Evolutionary conservation across 2,797 vertebrate species (phyloP), one percentile per base, ranked within the genome.

Genomic region (Cuniculus paca): DNA sequence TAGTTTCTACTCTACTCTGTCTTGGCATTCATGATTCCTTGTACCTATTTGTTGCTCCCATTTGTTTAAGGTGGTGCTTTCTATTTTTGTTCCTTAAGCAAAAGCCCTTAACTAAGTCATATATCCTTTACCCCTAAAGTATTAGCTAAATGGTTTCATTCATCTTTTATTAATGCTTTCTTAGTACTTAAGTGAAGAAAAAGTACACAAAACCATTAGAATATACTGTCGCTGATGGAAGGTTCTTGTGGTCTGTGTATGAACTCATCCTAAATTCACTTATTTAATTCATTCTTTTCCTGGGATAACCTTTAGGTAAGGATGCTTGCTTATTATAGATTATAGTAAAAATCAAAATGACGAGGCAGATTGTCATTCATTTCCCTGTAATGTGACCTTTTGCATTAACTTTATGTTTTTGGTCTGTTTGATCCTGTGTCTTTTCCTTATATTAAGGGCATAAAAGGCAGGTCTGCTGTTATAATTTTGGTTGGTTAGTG

Each of bases 211-310:
- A 81, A 52, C 75, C 8, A 22, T 82, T 85, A 52, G 52, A 31
- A 65, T 45, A 20, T 13, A 11, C 36, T 81, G 26, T 78, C 28
- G 9, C 17, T 80, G 36, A 39, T 52, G 42, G 58, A 72, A 80
- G 28, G 1, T 48, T 84, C 4, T 92, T 79, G 26, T n/a, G 16
- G 31, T 42, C 42, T 75, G 17, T 3, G 16, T 50, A 34, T 77
- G 70, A 95, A 87, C 68, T 87, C 60, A 48, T 86, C 70, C 24
- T 88, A 63, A 24, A 45, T 60, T 86, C 7, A 54, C 39, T 68
- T 80, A 52, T 86, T 81, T 87, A 78, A 60, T 63, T 56, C 78
- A 4, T 39, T 88, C 14, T 83, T 95, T 94, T 81, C 75, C 60
- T 68, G 24, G 54, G 26, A 48, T 52, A 78, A 87, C 36, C 12